Base-by-base conservation (phyloP, 1,140 invertebrate genomes). In the Alviniconcha marisindica region DNA sequence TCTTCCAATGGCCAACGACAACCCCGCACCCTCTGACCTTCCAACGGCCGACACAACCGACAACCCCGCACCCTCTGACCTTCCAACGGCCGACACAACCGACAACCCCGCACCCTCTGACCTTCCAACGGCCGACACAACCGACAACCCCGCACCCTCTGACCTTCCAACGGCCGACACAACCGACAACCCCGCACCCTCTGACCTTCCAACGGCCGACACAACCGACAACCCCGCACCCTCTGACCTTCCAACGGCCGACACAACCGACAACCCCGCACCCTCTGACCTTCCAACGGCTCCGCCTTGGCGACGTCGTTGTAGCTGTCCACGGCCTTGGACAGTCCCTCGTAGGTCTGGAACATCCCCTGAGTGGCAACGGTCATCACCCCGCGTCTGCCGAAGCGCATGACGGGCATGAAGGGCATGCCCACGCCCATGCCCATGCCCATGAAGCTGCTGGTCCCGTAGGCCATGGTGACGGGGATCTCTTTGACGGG, bases 291-390 rank as follows among this genome's bases (percentile, higher is more conserved):
- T 77, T 31, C 77, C 36, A 83, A n/a, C 21, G 87, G 85, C 18
- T 83, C 31, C 18, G 31, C 42, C 69, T 86, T 71, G 14, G 83
- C 48, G 38, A 69, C 78, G 33, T 83, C 78, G 71, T 87, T 87
- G 4, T 83, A 66, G 42, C 69, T 85, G 2, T 76, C 56, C 36
- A 86, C 51, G 7, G 87, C 86, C 80, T 87, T 74, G 33, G 63
- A 44, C 40, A 87, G 74, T 12, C 77, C 81, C 42, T 86, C 82
- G 36, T 83, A 86, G 14, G 85, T 84, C 24, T 24, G 42, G 73
- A 76, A 28, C 40, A 33, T 24, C 1, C 73, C 51, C 40, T 71
- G 38, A 77, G n/a, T 51, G 14, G 7, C 14, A 5, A 76, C 44
- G 5, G 2, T 51, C 4, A 51, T 15, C 42, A 40, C 0, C 0